Evolutionary conservation across 2,888 invertebrate genomes (phyloP), one percentile per base, ranked within the genome.

Genomic region (Troides aeacus): DNA sequence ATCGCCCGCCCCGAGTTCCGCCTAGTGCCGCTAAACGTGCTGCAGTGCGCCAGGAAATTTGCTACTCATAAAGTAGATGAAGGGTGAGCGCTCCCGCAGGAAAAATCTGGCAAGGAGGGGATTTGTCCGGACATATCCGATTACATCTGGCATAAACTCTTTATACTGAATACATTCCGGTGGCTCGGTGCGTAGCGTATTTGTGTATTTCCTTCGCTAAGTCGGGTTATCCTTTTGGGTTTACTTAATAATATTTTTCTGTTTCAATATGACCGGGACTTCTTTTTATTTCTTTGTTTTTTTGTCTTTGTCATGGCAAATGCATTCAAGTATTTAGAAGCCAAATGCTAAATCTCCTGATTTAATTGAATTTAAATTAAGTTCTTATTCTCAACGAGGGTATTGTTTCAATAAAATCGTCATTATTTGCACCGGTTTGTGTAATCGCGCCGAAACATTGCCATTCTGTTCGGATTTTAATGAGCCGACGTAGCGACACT

Each of bases 61-160:
- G 73, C 72, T 71, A 71, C 72, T 72, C 72, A 74, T 75, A 75
- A 73, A 74, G 64, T 72, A 72, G 74, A 75, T 76, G 72, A 73
- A 74, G 72, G 72, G 73, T 70, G 71, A 74, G 64, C 70, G 64
- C 58, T 74, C 70, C 71, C 71, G 62, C 53, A 68, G 68, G 67
- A 73, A 72, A 72, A 74, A 73, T 75, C 73, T 73, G 73, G 72
- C 71, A 72, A 69, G 70, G 74, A 53, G 66, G 70, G 69, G 75
- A 74, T 76, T 72, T 72, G 71, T 68, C 64, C 74, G 72, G 72
- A 75, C 72, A 72, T 73, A 74, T 73, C 72, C 74, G 74, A 71
- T 74, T 70, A 69, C 70, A 71, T 70, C 66, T 67, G 64, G 71
- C 70, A 63, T 70, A 71, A 73, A 71, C 70, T 70, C 66, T 70